Base-by-base conservation (phyloP, 2,113 vertebrate species). In the Lamprotornis superbus region DNA sequence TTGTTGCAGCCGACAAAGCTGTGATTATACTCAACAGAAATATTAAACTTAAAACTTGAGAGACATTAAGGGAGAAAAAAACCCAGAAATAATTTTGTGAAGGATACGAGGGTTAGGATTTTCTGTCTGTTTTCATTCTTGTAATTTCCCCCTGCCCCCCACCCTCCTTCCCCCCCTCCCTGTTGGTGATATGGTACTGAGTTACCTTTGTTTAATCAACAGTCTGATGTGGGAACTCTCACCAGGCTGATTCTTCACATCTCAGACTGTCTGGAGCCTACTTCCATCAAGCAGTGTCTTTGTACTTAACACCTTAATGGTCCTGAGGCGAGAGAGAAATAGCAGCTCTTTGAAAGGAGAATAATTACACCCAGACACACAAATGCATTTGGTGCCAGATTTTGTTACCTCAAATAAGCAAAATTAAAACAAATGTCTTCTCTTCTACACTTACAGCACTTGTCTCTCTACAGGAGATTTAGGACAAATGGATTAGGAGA, bases 261-360 rank as follows among this genome's bases (percentile, higher is more conserved):
- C 90, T 97, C 98, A 98, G 98, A 98, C 98, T 98, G 97, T 97
- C 98, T 98, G 98, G 98, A 98, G 98, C 98, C 98, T 95, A 90
- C 79, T 97, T 97, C 96, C 96, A 97, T 98, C 97, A 97, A 91
- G 80, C 28, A 27, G 55, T 71, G 92, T 94, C 96, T 97, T 96
- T 96, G 97, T 96, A 98, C 93, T 98, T 98, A 98, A 97, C 98
- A 98, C 98, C 96, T 98, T 98, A 98, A 98, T 97, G 96, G 87
- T 96, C 97, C 97, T 94, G 92, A 94, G 93, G 95, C 57, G 27
- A 74, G 90, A 91, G 80, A 83, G 94, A 97, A 97, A 97, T 85
- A 93, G 95, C 94, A 94, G 94, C 83, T 94, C 91, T 94, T 81
- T 93, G 94, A 95, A 95, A 97, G 96, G 92, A 88, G 95, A 96